These are phyloP conservation scores for Triplophysa yarkandensis DNA, from an alignment of 2,797 vertebrate species.

Conservation along the genomic window DNA sequence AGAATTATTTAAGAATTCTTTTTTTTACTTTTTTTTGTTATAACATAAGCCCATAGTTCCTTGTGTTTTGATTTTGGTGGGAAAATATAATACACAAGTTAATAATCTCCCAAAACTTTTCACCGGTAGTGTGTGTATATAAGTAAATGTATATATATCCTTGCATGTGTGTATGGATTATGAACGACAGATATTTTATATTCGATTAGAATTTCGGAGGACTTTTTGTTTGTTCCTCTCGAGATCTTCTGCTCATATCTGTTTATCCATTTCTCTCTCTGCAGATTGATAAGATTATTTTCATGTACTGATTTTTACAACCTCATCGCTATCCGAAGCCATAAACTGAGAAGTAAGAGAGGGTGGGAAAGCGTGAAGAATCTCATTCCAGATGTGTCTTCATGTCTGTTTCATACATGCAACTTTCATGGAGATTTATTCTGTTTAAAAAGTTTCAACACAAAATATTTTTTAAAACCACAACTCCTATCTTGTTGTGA, in stretches of 20 bases:
- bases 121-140: too few species aligned
- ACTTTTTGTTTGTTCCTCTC: neutral
- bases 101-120: too few species aligned
- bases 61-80: too few species aligned
- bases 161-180: too few species aligned
- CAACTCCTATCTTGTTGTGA: conserved; percentile 3
- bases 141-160: too few species aligned
- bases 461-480: neutral
- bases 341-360: conserved; percentile 26
- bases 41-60: too few species aligned
- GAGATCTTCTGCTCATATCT: neutral
- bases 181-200: too few species aligned
- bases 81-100: too few species aligned
- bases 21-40: too few species aligned
- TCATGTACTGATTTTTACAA: conserved; percentile 26
- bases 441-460: neutral
- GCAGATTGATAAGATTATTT: conserved; percentile 28
- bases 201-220: too few species aligned
- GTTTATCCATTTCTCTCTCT: neutral
- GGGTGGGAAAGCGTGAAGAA: conserved; percentile 1
- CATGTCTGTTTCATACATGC: conserved; percentile 22
- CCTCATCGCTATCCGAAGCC: neutral
- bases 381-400: conserved; percentile 24
- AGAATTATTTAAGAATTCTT: too few species aligned
- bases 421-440: neutral